Evolutionary conservation across 2,888 invertebrate genomes (phyloP).

Genomic region (Electrophaes corylata): DNA sequence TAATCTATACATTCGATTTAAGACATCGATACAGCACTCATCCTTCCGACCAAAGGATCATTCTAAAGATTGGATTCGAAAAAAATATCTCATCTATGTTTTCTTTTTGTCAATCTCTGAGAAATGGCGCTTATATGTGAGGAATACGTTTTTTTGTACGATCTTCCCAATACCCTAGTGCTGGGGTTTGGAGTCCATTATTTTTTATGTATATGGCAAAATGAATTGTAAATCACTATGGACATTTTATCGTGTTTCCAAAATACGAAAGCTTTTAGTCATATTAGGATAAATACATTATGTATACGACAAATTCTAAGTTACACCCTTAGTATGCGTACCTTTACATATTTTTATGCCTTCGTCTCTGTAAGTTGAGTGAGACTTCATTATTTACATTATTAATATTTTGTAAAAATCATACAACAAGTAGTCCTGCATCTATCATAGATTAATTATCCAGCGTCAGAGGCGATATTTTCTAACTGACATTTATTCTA

Average conservation of each 20-base stretch:
- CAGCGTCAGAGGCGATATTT: too few relatives aligned
- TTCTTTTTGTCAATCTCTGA: slow-evolving; percentile 17
- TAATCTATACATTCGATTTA: slow-evolving; percentile 12
- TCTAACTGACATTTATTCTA: too few relatives aligned
- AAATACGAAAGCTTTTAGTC: background rate
- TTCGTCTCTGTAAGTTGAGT: too few relatives aligned
- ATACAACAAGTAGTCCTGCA: too few relatives aligned
- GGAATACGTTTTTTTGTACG: slow-evolving; percentile 12
- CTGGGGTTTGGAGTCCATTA: background rate
- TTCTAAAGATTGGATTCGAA: slow-evolving; percentile 24
- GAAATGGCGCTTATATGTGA: slow-evolving; percentile 20
- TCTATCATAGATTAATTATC: too few relatives aligned
- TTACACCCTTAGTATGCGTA: too few relatives aligned
- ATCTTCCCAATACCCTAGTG: slow-evolving; percentile 2
- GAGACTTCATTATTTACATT: too few relatives aligned
- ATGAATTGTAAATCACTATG: background rate
- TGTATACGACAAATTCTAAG: too few relatives aligned
- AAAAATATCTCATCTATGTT: slow-evolving; percentile 20
- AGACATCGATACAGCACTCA: slow-evolving; percentile 10
- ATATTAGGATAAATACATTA: background rate
- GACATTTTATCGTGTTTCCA: background rate
- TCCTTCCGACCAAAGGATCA: slow-evolving; percentile 15
- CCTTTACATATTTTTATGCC: too few relatives aligned
- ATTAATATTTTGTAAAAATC: too few relatives aligned
- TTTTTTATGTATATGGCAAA: background rate